These are phyloP conservation scores for Myotis daubentonii DNA, from an alignment of 2,797 vertebrate species.

Conservation along the genomic window DNA sequence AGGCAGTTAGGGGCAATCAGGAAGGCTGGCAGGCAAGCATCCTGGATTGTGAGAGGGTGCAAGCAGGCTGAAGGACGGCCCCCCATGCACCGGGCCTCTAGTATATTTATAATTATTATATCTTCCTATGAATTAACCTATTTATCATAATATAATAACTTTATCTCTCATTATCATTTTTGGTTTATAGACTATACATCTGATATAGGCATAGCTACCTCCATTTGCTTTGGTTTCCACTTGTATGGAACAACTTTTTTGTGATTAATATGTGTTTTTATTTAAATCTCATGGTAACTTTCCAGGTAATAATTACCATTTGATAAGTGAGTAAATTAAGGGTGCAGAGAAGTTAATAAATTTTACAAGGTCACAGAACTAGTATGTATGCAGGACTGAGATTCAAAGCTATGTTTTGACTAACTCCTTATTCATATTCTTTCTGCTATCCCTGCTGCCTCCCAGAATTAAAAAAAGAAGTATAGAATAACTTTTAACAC, in stretches of 20 bases:
- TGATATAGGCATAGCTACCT: not conserved
- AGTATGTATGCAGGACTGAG: not conserved
- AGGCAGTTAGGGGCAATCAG: too few relatives aligned
- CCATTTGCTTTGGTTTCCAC: not conserved
- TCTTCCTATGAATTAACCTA: not conserved
- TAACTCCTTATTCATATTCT: not conserved
- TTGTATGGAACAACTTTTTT: not conserved
- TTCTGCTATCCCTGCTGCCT: not conserved
- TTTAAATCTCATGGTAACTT: not conserved
- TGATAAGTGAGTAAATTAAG: constrained; percentile 18
- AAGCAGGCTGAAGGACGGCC: too few relatives aligned
- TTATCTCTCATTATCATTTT: not conserved
- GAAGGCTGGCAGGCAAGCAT: too few relatives aligned
- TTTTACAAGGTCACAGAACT: not conserved
- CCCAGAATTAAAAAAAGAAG: not conserved
- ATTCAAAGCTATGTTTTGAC: constrained; percentile 4
- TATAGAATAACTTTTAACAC: not conserved
- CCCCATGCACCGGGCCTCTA: not conserved
- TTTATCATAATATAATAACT: not conserved
- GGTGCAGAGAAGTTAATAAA: not conserved
- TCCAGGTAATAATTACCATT: not conserved
- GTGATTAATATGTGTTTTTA: not conserved
- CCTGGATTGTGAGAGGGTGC: too few relatives aligned
- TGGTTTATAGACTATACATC: not conserved
- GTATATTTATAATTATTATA: not conserved